Conservation (phyloP, 2,113 vertebrate species). For the Bettongia penicillata region DNA sequence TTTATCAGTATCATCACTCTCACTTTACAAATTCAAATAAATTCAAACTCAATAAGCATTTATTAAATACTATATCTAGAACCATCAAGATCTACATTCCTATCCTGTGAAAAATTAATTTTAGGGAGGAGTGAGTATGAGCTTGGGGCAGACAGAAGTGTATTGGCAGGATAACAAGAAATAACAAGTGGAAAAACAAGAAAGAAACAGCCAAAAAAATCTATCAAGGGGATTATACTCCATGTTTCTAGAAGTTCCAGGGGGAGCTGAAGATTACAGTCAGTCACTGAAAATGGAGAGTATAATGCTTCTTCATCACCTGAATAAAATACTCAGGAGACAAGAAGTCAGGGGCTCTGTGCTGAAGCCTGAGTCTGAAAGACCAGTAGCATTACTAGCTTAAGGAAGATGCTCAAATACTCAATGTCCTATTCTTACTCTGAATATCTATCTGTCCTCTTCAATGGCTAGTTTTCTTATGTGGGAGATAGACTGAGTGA, state of each 20-base stretch:
- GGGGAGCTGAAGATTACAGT: background rate
- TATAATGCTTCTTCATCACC: background rate
- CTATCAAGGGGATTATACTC: background rate
- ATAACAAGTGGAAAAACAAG: background rate
- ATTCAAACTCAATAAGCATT: background rate
- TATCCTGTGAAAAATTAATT: background rate
- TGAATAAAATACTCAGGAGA: background rate
- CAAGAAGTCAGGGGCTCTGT: background rate
- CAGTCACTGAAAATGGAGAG: background rate
- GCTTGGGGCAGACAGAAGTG: background rate
- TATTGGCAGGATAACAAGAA: background rate
- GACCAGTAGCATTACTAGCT: background rate
- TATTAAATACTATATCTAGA: background rate
- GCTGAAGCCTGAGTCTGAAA: background rate
- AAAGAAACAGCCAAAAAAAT: background rate
- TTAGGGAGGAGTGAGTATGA: background rate
- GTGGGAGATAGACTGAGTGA: background rate
- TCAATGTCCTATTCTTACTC: background rate
- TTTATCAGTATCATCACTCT: background rate
- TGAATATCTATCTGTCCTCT: background rate
- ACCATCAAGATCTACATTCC: background rate
- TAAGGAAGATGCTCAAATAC: background rate
- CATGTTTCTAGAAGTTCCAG: background rate
- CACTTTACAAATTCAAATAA: background rate
- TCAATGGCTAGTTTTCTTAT: background rate